phyloP scores from a whole-genome alignment of 2,888 invertebrate genomes.

The Polydrusus tereticollis region DNA sequence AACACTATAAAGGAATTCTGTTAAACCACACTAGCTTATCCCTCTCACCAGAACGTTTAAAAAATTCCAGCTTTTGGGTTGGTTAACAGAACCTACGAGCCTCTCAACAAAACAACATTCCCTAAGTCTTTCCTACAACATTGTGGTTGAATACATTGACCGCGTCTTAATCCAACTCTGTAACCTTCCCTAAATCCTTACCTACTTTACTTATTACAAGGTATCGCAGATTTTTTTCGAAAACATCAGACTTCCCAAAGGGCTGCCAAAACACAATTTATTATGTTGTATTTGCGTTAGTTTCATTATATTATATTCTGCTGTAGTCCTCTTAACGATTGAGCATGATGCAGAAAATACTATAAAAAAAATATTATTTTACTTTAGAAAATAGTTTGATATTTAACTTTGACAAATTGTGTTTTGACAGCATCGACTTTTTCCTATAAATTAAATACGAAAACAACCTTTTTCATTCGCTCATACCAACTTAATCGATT shows the following conservation, averaged over 20 bases:
- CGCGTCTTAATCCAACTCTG: slow-evolving; percentile 38
- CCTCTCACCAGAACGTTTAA: neutral
- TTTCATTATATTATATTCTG: neutral
- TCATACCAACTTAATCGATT: slow-evolving; percentile 8
- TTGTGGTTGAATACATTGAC: slow-evolving; percentile 32
- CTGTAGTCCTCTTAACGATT: too few species aligned
- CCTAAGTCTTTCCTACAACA: slow-evolving; percentile 28
- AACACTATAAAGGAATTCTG: neutral
- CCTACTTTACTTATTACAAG: slow-evolving; percentile 42
- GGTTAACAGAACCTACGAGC: neutral
- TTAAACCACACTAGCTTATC: neutral
- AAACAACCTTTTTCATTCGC: slow-evolving; percentile 12
- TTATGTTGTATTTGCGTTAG: too few species aligned
- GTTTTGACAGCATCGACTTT: slow-evolving; percentile 21
- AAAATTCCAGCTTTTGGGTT: neutral
- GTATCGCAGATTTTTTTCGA: slow-evolving; percentile 47
- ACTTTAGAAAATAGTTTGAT: too few species aligned
- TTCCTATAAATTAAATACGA: slow-evolving; percentile 29
- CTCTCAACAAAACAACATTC: slow-evolving; percentile 24
- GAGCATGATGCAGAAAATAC: too few species aligned
- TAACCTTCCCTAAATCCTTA: slow-evolving; percentile 40
- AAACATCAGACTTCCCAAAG: slow-evolving; percentile 45
- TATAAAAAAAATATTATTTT: too few species aligned
- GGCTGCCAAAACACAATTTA: slow-evolving; percentile 24
- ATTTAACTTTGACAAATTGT: neutral